Percentiles rank a stretch among this genome's conserved stretches.
phyloP scores from a whole-genome alignment of 2,797 vertebrate species.

The Epinephelus coioides region DNA sequence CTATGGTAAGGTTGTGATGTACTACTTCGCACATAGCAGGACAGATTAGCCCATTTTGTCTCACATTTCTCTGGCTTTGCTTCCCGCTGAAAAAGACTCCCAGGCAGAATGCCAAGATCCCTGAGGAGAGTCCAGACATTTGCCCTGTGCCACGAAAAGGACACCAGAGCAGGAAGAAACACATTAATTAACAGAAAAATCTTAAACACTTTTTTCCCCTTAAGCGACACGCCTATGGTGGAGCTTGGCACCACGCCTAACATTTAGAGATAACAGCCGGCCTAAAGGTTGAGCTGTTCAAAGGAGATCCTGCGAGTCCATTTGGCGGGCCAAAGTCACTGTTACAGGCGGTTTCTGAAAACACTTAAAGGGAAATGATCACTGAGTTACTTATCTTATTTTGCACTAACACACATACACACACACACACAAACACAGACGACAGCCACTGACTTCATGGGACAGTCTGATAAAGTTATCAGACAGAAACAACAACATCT shows the following conservation, averaged over 20 bases:
- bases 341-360: conserved; percentile 38
- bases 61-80: conserved; percentile 34
- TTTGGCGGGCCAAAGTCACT: conserved; percentile 34
- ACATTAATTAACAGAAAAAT: conserved; percentile 40
- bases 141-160: conserved; percentile 36
- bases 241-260: conserved; percentile 42
- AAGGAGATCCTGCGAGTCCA: conserved; percentile 20
- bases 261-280: conserved; percentile 30
- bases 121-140: conserved; percentile 44
- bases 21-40: conserved; percentile 14
- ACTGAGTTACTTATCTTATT: conserved; percentile 50
- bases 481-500: conserved; percentile 62
- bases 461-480: conserved; percentile 55
- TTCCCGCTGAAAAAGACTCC: conserved; percentile 16
- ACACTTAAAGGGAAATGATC: conserved; percentile 41
- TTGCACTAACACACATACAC: conserved; percentile 34
- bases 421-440: conserved; percentile 40
- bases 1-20: conserved; percentile 23
- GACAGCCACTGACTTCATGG: conserved; percentile 62
- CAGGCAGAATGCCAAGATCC: conserved; percentile 46
- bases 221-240: conserved; percentile 28
- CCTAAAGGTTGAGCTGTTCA: conserved; percentile 53
- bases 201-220: not conserved
- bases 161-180: conserved; percentile 51
- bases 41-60: conserved; percentile 40